Base-by-base conservation (phyloP, 92 coral and sea anemone genomes). In the Epizoanthus scotinus region DNA sequence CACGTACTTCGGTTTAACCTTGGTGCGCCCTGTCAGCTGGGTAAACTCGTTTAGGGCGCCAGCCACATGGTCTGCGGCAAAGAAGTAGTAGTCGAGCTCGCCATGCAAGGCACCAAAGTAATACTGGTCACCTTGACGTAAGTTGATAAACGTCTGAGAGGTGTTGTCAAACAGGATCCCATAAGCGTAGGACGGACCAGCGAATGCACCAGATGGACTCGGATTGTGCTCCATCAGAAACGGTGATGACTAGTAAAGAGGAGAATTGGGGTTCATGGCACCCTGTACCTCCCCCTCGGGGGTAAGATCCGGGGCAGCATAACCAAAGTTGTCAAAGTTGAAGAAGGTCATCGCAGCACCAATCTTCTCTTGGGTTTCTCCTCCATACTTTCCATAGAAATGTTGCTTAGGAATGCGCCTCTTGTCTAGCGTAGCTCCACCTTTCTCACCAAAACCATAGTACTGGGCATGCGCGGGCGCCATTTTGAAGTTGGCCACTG, bases 41-140 rank as follows among this genome's bases (percentile, higher is more conserved):
- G 85, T 71, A 72, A 91, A 85, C 81, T 91, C 92, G 81, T 67
- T 85, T 38, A 91, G 75, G 7, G 88, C 94, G 31, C 84, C 91
- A 0, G 94, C 94, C 75, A 91, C 94, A 75, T 91, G 90, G n/a
- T 85, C 80, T 14, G 84, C 92, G 13, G 91, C 94, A 63, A 91
- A 91, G 84, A 91, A 91, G 83, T 91, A 91, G 79, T 91, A 91
- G 73, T 91, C 94, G 40, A 91, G 87, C 86, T 91, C 94, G 9
- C 92, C 94, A 42, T 91, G 92, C 12, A 91, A 83, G 42, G 94
- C 92, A 0, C 94, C 94, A 61, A 91, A 36, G 89, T 91, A 91
- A 73, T 88, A 91, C 80, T 88, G 89, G 57, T 91, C 90, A 9
- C 85, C 89, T 53, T 87, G 91, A 3, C 91, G 86, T 25, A 91